Conservation (phyloP, 2,797 vertebrate genomes). For the Myotis vivesi region DNA sequence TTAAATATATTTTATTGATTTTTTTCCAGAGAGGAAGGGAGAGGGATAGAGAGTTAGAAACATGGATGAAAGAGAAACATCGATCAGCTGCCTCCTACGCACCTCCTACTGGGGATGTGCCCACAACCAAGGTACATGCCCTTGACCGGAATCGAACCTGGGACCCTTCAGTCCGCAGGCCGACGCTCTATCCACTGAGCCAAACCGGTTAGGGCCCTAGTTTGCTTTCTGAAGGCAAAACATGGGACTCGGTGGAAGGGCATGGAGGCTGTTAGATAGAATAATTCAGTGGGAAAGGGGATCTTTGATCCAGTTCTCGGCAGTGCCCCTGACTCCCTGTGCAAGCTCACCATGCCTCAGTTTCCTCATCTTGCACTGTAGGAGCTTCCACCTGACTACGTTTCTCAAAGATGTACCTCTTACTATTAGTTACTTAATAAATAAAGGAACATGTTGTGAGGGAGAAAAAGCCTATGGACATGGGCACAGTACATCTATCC, state of each 20-base stretch:
- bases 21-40: too few relatives aligned
- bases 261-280: background rate
- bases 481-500: background rate
- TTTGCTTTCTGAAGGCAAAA: conserved; percentile 13
- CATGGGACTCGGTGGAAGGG: background rate
- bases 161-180: too few relatives aligned
- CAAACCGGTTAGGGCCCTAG: too few relatives aligned
- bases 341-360: background rate
- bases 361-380: background rate
- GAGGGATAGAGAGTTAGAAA: too few relatives aligned
- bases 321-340: background rate
- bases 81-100: too few relatives aligned
- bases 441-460: background rate
- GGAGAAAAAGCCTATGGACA: background rate
- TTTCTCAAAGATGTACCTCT: background rate
- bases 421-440: background rate
- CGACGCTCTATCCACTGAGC: too few relatives aligned
- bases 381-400: background rate
- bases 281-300: background rate
- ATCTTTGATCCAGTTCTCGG: background rate
- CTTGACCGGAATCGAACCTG: too few relatives aligned
- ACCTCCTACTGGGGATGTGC: too few relatives aligned
- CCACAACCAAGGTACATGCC: too few relatives aligned
- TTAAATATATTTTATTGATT: too few relatives aligned
- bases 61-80: too few relatives aligned